Base-by-base conservation (phyloP, 1,140 invertebrate genomes). In the Subanguina moxae region DNA sequence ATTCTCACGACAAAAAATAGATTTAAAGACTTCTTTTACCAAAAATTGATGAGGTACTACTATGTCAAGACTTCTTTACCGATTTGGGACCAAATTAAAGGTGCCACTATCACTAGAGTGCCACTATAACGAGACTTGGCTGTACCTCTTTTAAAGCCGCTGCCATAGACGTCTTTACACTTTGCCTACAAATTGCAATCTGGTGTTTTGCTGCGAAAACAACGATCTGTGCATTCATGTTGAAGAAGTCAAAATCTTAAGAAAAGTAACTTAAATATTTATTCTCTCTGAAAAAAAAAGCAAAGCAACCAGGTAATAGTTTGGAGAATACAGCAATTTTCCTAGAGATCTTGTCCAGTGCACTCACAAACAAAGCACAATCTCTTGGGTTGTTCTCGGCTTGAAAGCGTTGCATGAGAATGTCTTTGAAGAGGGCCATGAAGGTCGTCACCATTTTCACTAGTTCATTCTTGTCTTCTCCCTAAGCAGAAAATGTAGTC, bases 361-460 rank as follows among this genome's bases (percentile, higher is more conserved):
- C 69, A 5, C 62, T 65, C 19, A 75, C 74, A 57, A 75, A 75
- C n/a, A 75, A 43, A 11, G 74, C 75, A 45, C 74, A 76, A 23
- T 76, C 73, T 11, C 62, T 28, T 19, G 42, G 57, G 38, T 69
- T 72, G 11, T 25, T 46, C 25, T 75, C 73, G 19, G n/a, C 43
- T 17, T 52, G 48, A 62, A 75, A 75, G 15, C 73, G 68, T 25
- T 56, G 21, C 57, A 45, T 58, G 5, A 75, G 28, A 38, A 77
- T 30, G 30, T 32, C 38, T 57, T 75, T 63, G 48, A 75, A 61
- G 56, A 19, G 19, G 28, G 48, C n/a, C 74, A 76, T 72, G 27
- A 45, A 21, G 25, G 23, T 46, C 28, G 67, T 62, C 25, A 75
- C 42, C 1, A 75, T 23, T 19, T 57, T n/a, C 1, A 74, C 46